Conservation (phyloP, 2,797 vertebrate species). For the Huso huso region DNA sequence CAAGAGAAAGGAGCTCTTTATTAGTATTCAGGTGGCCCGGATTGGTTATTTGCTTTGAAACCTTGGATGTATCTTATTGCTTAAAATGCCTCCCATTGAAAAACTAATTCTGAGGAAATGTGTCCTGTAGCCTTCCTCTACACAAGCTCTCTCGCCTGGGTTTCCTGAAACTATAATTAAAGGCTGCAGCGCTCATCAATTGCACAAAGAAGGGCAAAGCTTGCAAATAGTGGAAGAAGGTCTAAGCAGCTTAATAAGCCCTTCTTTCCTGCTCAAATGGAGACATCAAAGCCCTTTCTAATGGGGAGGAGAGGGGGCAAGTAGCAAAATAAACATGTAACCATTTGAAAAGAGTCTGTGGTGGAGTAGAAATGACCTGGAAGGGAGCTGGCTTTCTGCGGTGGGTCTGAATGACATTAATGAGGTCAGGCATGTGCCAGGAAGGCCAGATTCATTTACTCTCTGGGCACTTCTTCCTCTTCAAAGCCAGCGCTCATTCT, state of each 20-base stretch:
- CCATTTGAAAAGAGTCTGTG: slow-evolving; percentile 21
- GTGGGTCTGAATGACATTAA: not conserved
- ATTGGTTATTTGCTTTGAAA: too few species aligned
- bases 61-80: too few species aligned
- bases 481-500: not conserved
- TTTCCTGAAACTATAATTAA: slow-evolving; percentile 21
- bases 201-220: slow-evolving; percentile 20
- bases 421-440: not conserved
- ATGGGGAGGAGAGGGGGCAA: slow-evolving; percentile 21
- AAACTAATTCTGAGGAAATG: slow-evolving; percentile 8
- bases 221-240: slow-evolving; percentile 14
- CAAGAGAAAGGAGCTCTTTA: too few species aligned
- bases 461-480: not conserved
- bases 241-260: slow-evolving; percentile 21
- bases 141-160: not conserved
- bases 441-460: not conserved
- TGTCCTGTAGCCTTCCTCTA: slow-evolving; percentile 12
- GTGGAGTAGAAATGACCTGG: not conserved
- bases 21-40: too few species aligned
- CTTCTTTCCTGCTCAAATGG: slow-evolving; percentile 19
- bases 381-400: not conserved
- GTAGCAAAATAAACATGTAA: slow-evolving; percentile 24
- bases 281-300: slow-evolving; percentile 41
- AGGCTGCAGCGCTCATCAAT: slow-evolving; percentile 21
- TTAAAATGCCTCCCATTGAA: slow-evolving; percentile 9